phyloP scores from a whole-genome alignment of 1,140 invertebrate species.

The Drosophila pandora region DNA sequence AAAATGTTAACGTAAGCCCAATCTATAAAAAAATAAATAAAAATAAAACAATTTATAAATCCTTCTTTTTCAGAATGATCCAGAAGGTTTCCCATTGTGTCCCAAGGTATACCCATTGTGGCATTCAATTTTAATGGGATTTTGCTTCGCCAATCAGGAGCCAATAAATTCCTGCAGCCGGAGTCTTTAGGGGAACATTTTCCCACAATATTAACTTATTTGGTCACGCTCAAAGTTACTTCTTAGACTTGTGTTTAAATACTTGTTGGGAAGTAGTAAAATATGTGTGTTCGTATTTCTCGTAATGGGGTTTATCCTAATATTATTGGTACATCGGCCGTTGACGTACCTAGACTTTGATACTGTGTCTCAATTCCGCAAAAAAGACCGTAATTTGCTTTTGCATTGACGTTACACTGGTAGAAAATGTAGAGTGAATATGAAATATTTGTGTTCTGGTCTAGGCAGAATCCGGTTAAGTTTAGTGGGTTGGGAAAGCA shows the following conservation, averaged over 20 bases:
- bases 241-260: constrained; percentile 74
- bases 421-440: background rate
- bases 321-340: constrained; percentile 38
- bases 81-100: too few relatives aligned
- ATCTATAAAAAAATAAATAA: too few relatives aligned
- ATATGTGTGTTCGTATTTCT: constrained; percentile 54
- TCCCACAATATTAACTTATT: constrained; percentile 78
- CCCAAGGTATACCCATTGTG: too few relatives aligned
- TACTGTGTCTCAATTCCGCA: constrained; percentile 66
- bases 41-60: too few relatives aligned
- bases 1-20: too few relatives aligned
- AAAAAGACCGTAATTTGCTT: constrained; percentile 29
- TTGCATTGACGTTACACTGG: constrained; percentile 1
- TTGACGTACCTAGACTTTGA: constrained; percentile 37
- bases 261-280: constrained; percentile 78
- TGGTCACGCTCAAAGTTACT: constrained; percentile 77
- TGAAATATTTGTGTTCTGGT: background rate
- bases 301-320: constrained; percentile 42
- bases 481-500: background rate
- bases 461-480: background rate
- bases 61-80: too few relatives aligned
- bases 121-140: too few relatives aligned
- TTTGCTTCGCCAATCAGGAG: too few relatives aligned
- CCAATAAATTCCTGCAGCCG: too few relatives aligned
- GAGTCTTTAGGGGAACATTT: constrained; percentile 35